Percentiles rank a stretch among this genome's conserved stretches.
Conservation (phyloP, 2,113 vertebrate genomes). For the Zapus hudsonius region DNA sequence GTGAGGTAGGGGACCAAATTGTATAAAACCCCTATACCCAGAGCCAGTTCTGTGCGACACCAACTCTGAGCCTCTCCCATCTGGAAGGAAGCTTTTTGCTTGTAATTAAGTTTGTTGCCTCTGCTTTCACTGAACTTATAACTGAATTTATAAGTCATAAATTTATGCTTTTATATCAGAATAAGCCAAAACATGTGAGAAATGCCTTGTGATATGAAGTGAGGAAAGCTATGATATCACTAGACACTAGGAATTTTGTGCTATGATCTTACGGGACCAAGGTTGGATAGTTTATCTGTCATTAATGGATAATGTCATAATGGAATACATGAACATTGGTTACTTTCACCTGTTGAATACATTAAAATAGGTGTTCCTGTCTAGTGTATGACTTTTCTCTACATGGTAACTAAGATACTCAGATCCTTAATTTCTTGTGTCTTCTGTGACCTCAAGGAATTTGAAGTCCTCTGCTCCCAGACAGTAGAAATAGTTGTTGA, state of each 20-base stretch:
- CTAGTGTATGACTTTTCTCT: accelerated
- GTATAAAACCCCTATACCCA: too few relatives aligned
- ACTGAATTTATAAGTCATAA: neutral
- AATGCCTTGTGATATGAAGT: neutral
- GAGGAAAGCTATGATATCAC: neutral
- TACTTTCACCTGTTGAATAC: neutral
- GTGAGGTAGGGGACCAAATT: too few relatives aligned
- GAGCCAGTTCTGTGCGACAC: too few relatives aligned
- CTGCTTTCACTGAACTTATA: too few relatives aligned
- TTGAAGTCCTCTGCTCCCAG: neutral
- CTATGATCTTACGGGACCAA: too few relatives aligned
- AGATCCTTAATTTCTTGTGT: neutral
- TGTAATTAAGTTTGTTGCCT: too few relatives aligned
- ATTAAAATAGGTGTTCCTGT: neutral
- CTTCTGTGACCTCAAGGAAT: neutral
- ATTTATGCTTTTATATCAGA: accelerated
- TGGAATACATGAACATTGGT: neutral
- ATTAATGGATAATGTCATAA: neutral
- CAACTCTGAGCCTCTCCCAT: too few relatives aligned
- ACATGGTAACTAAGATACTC: too few relatives aligned
- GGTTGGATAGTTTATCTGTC: neutral
- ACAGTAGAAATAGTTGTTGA: neutral
- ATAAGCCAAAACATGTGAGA: neutral
- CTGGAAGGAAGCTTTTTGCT: too few relatives aligned
- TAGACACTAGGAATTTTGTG: neutral